A percentile compares a stretch with the other conserved stretches of the same genome.
phyloP scores from a whole-genome alignment of 1,140 invertebrate species.

The Drosophila pseudoobscura region DNA sequence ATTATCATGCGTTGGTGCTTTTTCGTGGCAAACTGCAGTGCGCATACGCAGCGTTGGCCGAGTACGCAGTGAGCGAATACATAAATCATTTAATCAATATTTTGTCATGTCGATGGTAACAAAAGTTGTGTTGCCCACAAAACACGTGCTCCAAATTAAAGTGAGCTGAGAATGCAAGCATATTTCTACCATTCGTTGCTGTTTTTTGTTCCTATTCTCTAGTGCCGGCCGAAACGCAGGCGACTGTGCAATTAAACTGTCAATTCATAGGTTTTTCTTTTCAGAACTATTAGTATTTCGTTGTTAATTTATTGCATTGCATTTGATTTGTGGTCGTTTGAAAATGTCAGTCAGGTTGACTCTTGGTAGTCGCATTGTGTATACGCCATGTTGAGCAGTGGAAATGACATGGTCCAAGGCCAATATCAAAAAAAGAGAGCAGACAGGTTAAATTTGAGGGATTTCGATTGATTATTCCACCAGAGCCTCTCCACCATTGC shows the following conservation, averaged over 20 bases:
- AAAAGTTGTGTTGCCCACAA: conserved; percentile 54
- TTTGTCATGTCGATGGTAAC: conserved; percentile 67
- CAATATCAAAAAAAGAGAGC: conserved; percentile 18
- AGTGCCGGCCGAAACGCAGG: conserved; percentile 14
- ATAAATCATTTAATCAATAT: conserved; percentile 82
- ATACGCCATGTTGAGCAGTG: conserved; percentile 34
- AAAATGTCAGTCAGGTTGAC: conserved; percentile 31
- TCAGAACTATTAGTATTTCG: conserved; percentile 75
- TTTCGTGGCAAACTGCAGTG: conserved; percentile 43
- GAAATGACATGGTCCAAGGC: conserved; percentile 32
- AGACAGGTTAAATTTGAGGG: neutral
- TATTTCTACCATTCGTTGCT: conserved; percentile 11
- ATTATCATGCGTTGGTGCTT: conserved; percentile 55
- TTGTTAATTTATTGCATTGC: conserved; percentile 72
- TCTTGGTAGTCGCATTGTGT: conserved; percentile 28
- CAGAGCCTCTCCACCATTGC: no score
- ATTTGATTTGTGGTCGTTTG: conserved; percentile 53
- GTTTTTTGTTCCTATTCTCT: conserved; percentile 16
- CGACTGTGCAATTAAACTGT: conserved; percentile 69
- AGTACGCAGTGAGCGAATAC: conserved; percentile 14
- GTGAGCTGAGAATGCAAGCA: conserved; percentile 18
- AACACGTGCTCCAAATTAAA: conserved; percentile 75
- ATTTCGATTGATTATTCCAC: neutral
- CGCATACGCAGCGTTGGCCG: conserved; percentile 68
- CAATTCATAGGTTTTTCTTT: conserved; percentile 53